Evolutionary conservation across 2,113 vertebrate species (phyloP), one percentile per base, ranked within the genome.

Genomic region (Oceanodroma tethys): DNA sequence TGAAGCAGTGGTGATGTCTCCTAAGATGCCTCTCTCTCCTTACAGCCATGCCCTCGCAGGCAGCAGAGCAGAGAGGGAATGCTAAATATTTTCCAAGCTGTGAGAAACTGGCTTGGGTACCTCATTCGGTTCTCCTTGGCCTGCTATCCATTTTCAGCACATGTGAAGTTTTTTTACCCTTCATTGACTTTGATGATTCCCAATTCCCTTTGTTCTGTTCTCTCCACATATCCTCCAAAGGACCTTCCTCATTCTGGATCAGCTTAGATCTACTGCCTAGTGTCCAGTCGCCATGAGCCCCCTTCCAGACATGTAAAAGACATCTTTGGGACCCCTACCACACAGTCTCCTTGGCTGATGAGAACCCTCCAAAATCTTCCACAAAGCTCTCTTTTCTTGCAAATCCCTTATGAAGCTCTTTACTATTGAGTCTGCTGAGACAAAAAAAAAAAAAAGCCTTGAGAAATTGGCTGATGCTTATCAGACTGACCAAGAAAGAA

Each of bases 331-430:
- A 40, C 13, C 7, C 36, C 32, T 91, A 76, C 11, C 4, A 67
- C 42, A 59, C 8, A 81, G 2, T 0, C 3, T 62, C 13, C 34
- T 59, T 62, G 7, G 16, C 14, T 76, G 45, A 78, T 0, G 0
- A 6, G 7, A 63, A 1, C 20, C 38, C 45, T 84, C 14, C 11
- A 78, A 88, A 88, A 9, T 42, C 34, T 43, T 55, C 17, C 32
- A 62, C 16, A 74, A 62, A 81, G 8, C 4, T 42, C 40, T 87
- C 20, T 8, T 65, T 87, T 43, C 40, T 71, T 72, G 21, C 15
- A 89, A 79, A 67, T 59, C 12, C 7, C 10, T 47, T 43, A 47
- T 14, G 9, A 87, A 81, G 3, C 4, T 52, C 5, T 80, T 90
- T 56, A 15, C 7, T 8, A 34, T 0, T 59, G 11, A 81, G 10